phyloP scores from a whole-genome alignment of 1,140 invertebrate genomes.

The Tribolium castaneum region DNA sequence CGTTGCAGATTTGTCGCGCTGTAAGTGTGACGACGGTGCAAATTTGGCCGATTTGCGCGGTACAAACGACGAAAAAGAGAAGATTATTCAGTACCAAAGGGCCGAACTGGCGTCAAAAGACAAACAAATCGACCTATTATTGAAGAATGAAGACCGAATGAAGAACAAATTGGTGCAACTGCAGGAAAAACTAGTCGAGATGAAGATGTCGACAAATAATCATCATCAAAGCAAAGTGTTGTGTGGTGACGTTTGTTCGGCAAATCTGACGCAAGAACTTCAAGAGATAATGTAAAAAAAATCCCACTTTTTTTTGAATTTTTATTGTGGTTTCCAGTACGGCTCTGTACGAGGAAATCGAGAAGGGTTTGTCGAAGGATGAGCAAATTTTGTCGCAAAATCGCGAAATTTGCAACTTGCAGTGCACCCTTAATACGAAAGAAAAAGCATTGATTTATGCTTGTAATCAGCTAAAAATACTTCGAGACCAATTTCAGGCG shows the following conservation, averaged over 20 bases:
- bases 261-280: background rate
- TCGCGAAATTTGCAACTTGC: background rate
- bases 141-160: background rate
- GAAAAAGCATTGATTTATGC: constrained; percentile 5
- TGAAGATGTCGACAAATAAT: background rate
- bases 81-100: background rate
- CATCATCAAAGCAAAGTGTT: no score
- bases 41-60: background rate
- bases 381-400: background rate
- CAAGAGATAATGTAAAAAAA: constrained; percentile 1
- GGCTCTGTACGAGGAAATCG: constrained; percentile 49
- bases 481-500: constrained; percentile 53
- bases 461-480: constrained; percentile 49
- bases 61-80: background rate
- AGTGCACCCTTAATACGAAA: background rate
- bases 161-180: background rate
- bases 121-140: background rate
- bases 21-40: no score
- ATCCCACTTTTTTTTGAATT: no score
- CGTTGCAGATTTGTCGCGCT: background rate
- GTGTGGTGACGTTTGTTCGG: background rate
- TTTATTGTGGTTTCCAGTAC: constrained; percentile 47
- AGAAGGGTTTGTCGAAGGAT: constrained; percentile 53
- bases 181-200: background rate
- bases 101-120: background rate